Conservation (phyloP, 2,888 invertebrate species). For the Agrochola litura region DNA sequence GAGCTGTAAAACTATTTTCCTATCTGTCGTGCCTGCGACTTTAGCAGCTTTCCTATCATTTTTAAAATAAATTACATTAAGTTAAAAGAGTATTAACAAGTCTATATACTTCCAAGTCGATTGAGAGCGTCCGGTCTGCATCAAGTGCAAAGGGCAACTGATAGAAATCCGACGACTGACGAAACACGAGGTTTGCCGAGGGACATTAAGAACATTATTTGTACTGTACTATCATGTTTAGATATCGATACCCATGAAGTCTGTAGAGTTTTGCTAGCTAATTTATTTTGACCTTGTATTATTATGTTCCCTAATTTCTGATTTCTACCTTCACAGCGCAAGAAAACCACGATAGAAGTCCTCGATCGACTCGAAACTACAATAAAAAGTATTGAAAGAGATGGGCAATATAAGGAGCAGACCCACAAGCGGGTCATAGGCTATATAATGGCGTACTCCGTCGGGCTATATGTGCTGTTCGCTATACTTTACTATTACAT, state of each 20-base stretch:
- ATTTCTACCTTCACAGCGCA: conserved; percentile 77
- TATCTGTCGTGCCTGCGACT: no score
- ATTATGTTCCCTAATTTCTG: neutral
- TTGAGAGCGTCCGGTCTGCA: no score
- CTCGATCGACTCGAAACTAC: conserved; percentile 94
- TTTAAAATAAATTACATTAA: no score
- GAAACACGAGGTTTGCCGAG: no score
- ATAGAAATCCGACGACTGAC: no score
- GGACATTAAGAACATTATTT: no score
- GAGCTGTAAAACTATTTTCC: no score
- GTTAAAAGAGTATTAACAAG: no score
- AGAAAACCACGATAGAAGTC: conserved; percentile 86
- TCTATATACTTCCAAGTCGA: no score
- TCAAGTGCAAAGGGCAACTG: no score
- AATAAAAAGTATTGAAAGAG: conserved; percentile 95
- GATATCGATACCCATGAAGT: no score
- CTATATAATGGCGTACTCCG: conserved; percentile 93
- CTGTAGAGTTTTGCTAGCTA: neutral
- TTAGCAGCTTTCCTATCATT: no score
- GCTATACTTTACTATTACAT: conserved; percentile 95
- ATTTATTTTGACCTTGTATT: neutral
- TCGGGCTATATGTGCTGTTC: conserved; percentile 93
- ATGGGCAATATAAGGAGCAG: conserved; percentile 94
- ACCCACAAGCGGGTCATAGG: conserved; percentile 95
- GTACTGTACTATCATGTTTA: neutral